These are phyloP conservation scores for Gastrophysa polygoni DNA, from an alignment of 2,888 invertebrate species.

Conservation along the genomic window DNA sequence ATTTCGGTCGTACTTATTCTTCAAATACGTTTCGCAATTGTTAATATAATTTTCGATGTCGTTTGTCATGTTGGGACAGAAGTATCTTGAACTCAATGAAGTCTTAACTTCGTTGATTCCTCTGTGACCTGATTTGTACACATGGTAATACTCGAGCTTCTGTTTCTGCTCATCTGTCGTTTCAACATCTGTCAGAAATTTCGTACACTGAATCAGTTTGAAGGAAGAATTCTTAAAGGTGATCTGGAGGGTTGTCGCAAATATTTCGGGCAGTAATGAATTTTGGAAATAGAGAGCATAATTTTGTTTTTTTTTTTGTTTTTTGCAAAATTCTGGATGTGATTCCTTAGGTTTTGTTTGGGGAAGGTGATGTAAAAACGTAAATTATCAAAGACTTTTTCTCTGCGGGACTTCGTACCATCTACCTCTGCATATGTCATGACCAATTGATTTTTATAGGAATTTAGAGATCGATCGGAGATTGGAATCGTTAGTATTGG, in stretches of 20 bases:
- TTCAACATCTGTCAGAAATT: too few species aligned
- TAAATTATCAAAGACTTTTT: not conserved
- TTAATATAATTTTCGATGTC: constrained; percentile 26
- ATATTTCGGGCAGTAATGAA: too few species aligned
- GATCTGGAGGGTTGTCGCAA: too few species aligned
- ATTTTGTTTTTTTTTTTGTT: too few species aligned
- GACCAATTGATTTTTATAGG: not conserved
- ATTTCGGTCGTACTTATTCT: constrained; percentile 24
- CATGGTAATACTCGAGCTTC: too few species aligned
- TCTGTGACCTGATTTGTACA: too few species aligned
- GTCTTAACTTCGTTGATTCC: too few species aligned
- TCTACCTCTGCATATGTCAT: not conserved
- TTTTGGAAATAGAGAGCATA: too few species aligned
- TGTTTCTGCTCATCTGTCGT: too few species aligned
- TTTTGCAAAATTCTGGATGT: not conserved
- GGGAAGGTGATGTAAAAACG: not conserved
- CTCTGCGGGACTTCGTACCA: not conserved
- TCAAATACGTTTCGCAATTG: constrained; percentile 14
- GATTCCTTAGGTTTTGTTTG: not conserved
- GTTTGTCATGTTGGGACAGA: constrained; percentile 26
- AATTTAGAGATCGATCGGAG: not conserved
- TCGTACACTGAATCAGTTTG: too few species aligned
- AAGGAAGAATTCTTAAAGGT: too few species aligned
- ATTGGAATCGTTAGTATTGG: not conserved
- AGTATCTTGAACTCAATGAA: constrained; percentile 7